Evolutionary conservation across 2,113 vertebrate genomes (phyloP).

Genomic region (Pedionomus torquatus): DNA sequence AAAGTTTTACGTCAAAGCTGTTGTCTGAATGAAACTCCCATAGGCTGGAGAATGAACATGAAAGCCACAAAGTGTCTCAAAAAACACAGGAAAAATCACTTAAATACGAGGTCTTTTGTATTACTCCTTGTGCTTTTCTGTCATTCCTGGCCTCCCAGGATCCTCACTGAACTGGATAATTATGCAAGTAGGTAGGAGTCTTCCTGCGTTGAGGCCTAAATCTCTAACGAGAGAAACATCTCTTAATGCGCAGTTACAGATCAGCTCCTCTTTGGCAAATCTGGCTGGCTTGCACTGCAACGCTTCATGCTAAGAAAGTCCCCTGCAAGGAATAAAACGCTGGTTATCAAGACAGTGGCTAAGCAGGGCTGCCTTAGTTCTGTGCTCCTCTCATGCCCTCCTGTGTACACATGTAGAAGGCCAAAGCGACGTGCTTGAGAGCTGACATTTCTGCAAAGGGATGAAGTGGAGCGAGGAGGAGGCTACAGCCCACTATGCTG

Average conservation of each 20-base stretch:
- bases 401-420: slow-evolving; percentile 52
- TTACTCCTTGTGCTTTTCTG: neutral
- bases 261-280: neutral
- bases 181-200: neutral
- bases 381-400: slow-evolving; percentile 60
- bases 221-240: neutral
- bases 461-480: neutral
- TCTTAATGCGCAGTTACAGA: neutral
- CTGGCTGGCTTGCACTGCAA: neutral
- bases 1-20: neutral
- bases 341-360: neutral
- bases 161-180: neutral
- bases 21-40: neutral
- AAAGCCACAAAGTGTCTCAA: neutral
- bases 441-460: neutral
- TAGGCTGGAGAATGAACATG: neutral
- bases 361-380: neutral
- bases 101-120: neutral
- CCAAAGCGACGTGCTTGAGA: neutral
- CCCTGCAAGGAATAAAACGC: neutral
- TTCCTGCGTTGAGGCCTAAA: neutral
- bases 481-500: neutral
- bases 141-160: neutral
- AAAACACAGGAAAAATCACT: neutral
- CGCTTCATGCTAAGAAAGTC: neutral